phyloP scores from a whole-genome alignment of 2,113 vertebrate species.

The Globicephala melas region DNA sequence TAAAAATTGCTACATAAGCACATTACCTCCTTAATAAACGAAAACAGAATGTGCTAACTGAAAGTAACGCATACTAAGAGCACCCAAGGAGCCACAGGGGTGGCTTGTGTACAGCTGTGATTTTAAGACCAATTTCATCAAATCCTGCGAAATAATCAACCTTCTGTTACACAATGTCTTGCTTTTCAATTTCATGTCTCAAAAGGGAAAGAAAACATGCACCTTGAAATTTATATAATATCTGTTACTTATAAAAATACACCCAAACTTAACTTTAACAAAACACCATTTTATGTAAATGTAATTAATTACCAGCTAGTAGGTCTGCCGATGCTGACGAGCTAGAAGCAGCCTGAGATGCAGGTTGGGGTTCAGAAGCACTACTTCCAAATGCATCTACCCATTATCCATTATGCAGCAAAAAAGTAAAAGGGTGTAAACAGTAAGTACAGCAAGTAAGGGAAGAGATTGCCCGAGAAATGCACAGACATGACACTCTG shows the following conservation, averaged over 20 bases:
- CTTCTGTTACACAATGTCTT: neutral
- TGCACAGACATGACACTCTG: neutral
- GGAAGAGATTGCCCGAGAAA: constrained; percentile 20
- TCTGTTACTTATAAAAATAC: constrained; percentile 40
- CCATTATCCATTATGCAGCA: constrained; percentile 85
- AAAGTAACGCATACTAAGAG: neutral
- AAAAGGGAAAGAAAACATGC: constrained; percentile 25
- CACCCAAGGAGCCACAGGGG: neutral
- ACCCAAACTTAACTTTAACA: constrained; percentile 49
- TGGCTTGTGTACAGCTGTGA: neutral
- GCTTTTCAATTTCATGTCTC: constrained; percentile 23
- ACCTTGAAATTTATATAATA: constrained; percentile 3
- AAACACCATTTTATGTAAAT: constrained; percentile 52
- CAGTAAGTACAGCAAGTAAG: constrained; percentile 55
- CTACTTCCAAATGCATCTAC: constrained; percentile 93
- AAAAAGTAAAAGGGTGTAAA: constrained; percentile 78
- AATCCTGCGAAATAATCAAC: neutral
- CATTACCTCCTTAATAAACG: neutral
- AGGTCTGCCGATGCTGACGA: constrained; percentile 91
- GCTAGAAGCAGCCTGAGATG: constrained; percentile 87
- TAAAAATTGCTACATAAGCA: neutral
- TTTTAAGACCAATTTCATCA: neutral
- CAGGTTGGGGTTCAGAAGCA: constrained; percentile 85
- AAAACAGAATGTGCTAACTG: neutral
- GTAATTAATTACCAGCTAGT: constrained; percentile 90